These are phyloP conservation scores for Phengaris alcon DNA, from an alignment of 2,888 invertebrate genomes.

Conservation along the genomic window DNA sequence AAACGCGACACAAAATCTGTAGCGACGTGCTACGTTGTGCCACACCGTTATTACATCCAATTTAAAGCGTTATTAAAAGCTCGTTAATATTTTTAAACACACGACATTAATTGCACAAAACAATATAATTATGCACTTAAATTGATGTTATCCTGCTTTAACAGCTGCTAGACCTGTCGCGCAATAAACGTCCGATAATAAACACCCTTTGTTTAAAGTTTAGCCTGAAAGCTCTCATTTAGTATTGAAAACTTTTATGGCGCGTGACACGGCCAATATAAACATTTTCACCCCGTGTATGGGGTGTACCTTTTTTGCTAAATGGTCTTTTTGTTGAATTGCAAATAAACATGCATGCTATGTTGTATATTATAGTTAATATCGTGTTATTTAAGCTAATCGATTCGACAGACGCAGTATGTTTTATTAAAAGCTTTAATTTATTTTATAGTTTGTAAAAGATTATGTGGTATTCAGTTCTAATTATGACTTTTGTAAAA, in stretches of 20 bases:
- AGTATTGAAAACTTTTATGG: conserved; percentile 25
- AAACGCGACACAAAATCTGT: neutral
- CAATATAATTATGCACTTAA: conserved; percentile 37
- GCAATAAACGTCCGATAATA: conserved; percentile 28
- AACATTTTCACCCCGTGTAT: neutral
- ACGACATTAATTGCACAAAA: conserved; percentile 30
- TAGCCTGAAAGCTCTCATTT: conserved; percentile 17
- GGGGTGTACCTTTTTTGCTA: neutral
- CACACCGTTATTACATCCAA: neutral
- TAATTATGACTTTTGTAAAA: no score
- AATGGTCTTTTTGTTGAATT: neutral
- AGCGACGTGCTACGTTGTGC: neutral
- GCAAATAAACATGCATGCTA: neutral
- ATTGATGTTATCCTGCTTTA: conserved; percentile 37
- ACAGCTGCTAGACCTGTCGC: conserved; percentile 27
- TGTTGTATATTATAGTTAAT: neutral
- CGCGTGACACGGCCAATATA: conserved; percentile 13
- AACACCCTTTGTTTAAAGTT: conserved; percentile 28
- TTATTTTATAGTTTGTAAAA: no score
- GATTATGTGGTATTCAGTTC: no score
- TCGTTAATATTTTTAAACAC: conserved; percentile 19
- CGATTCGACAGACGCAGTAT: no score
- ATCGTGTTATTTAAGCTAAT: neutral
- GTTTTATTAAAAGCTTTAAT: no score
- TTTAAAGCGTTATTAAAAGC: neutral